These are phyloP conservation scores for Verasper variegatus DNA, from an alignment of 2,113 vertebrate species.

Conservation along the genomic window DNA sequence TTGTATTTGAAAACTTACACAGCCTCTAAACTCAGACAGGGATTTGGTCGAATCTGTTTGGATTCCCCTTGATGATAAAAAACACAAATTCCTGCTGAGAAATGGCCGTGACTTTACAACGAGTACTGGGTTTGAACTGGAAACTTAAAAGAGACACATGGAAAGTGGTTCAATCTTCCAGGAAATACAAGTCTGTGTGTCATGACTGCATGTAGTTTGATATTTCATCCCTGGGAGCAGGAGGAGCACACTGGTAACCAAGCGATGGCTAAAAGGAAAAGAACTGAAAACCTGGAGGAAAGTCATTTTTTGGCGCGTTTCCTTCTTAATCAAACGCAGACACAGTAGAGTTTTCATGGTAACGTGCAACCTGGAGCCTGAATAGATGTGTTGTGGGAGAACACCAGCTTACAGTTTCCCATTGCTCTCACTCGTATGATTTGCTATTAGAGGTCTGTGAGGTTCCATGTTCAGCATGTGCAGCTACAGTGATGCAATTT, in stretches of 20 bases:
- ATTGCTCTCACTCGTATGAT: background rate
- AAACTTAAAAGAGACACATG: background rate
- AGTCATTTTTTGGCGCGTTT: conserved; percentile 38
- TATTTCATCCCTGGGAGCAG: conserved; percentile 9
- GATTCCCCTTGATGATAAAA: background rate
- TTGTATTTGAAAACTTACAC: background rate
- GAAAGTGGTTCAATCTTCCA: conserved; percentile 3
- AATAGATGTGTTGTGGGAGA: conserved; percentile 1
- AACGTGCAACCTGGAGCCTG: conserved; percentile 21
- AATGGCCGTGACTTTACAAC: background rate
- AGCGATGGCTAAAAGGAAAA: background rate
- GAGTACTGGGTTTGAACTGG: background rate
- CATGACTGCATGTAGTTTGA: background rate
- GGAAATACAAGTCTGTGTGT: conserved; percentile 1
- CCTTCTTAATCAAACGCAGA: conserved; percentile 47
- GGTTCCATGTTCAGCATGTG: background rate
- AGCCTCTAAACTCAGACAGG: background rate
- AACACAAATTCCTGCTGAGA: background rate
- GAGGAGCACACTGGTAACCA: conserved; percentile 12
- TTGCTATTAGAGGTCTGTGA: background rate
- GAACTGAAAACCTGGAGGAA: conserved; percentile 26
- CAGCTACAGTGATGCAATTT: conserved; percentile 4
- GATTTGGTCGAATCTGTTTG: background rate
- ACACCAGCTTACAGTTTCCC: background rate
- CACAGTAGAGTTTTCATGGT: conserved; percentile 32